Conservation (phyloP, 2,888 invertebrate genomes). For the Kryphioiulus occultus region DNA sequence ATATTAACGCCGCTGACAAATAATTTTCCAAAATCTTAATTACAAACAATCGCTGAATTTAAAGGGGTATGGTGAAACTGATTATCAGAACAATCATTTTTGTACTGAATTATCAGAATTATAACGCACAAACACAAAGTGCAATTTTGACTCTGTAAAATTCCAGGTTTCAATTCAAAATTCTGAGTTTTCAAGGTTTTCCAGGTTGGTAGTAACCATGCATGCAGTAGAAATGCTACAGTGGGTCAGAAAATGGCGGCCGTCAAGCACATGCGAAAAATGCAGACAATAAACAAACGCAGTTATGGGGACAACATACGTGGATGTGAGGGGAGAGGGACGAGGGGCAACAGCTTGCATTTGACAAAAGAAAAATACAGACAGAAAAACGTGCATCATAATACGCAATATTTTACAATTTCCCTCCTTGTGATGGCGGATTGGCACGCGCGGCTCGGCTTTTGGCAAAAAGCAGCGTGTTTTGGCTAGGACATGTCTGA, state of each 20-base stretch:
- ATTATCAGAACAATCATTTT: too few species aligned
- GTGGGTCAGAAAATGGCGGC: background rate
- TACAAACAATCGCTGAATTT: too few species aligned
- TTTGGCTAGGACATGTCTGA: background rate
- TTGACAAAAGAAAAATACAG: constrained; percentile 4
- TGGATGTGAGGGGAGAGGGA: background rate
- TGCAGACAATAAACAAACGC: constrained; percentile 1
- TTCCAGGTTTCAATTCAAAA: too few species aligned
- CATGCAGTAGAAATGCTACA: too few species aligned
- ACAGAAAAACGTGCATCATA: background rate
- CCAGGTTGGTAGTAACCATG: too few species aligned
- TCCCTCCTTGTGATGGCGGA: background rate
- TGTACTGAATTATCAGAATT: too few species aligned
- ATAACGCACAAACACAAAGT: too few species aligned
- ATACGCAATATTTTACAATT: background rate
- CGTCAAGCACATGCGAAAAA: background rate
- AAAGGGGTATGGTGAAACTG: too few species aligned
- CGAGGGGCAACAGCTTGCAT: constrained; percentile 23
- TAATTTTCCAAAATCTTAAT: too few species aligned
- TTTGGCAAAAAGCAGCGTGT: background rate
- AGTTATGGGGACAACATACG: constrained; percentile 7
- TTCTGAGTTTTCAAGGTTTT: too few species aligned
- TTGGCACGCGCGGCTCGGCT: background rate
- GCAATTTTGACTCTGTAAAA: too few species aligned
- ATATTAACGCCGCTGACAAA: too few species aligned